A percentile compares a stretch with the other conserved stretches of the same genome.
Conservation (phyloP, 2,113 vertebrate genomes). For the Arvicanthis niloticus region DNA sequence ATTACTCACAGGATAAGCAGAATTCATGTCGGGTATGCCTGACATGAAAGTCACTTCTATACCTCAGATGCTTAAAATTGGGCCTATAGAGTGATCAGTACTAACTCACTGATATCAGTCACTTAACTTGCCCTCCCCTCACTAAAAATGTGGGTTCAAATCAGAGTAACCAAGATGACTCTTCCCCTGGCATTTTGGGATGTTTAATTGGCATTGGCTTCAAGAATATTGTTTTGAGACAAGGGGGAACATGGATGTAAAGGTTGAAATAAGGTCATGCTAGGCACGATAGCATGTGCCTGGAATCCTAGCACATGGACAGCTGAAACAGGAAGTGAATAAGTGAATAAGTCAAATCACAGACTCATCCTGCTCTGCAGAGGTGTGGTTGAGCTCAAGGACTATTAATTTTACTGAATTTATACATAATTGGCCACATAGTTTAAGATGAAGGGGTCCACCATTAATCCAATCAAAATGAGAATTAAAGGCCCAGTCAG, state of each 20-base stretch:
- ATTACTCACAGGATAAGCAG: no score
- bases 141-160: not conserved
- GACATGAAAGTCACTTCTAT: not conserved
- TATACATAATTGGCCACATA: not conserved
- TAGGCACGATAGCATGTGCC: not conserved
- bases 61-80: not conserved
- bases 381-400: no score
- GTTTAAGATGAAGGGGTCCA: not conserved
- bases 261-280: not conserved
- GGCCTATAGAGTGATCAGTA: not conserved
- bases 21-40: no score
- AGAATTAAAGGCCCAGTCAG: not conserved
- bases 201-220: not conserved
- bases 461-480: not conserved
- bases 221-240: not conserved
- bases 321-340: not conserved
- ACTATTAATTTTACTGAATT: not conserved
- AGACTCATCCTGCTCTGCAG: no score
- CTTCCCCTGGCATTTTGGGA: not conserved
- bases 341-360: no score
- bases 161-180: not conserved
- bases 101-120: not conserved
- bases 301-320: not conserved
- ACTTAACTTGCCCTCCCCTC: not conserved
- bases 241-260: not conserved